These are phyloP conservation scores for Thamnophis sirtalis DNA, from an alignment of 2,113 vertebrate species.

Conservation along the genomic window DNA sequence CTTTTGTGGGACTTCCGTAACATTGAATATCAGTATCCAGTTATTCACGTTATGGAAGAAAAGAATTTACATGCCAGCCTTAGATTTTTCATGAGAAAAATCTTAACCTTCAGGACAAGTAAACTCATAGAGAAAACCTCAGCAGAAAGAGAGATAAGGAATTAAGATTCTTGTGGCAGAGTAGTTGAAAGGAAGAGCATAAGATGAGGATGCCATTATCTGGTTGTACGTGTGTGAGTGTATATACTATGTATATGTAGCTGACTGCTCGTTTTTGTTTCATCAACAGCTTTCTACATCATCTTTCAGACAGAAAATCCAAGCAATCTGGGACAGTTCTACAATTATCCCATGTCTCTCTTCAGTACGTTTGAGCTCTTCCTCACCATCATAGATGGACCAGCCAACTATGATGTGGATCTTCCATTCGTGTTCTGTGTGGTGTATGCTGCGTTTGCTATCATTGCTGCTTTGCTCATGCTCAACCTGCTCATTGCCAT, in stretches of 20 bases:
- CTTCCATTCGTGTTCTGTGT: slow-evolving; percentile 82
- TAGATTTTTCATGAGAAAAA: not conserved
- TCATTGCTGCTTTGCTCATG: slow-evolving; percentile 86
- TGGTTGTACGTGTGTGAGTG: not conserved
- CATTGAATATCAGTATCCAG: not conserved
- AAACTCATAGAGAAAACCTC: not conserved
- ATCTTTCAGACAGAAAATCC: slow-evolving; percentile 89
- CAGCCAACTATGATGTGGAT: slow-evolving; percentile 80
- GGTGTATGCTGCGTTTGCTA: slow-evolving; percentile 79
- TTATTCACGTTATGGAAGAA: not conserved
- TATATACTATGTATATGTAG: not conserved
- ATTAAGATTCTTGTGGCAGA: not conserved
- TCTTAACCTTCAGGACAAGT: not conserved
- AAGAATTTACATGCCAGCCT: not conserved
- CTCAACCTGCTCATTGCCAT: slow-evolving; percentile 92
- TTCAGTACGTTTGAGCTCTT: slow-evolving; percentile 91
- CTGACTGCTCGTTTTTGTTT: accelerated
- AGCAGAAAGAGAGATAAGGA: not conserved
- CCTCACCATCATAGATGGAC: slow-evolving; percentile 86
- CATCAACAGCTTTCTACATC: slow-evolving; percentile 79
- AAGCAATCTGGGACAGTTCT: slow-evolving; percentile 74
- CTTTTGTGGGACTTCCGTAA: not conserved
- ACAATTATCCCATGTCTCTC: slow-evolving; percentile 81
- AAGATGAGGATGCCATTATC: not conserved
- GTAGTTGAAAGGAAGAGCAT: not conserved